Conservation (phyloP, 2,888 invertebrate species). For the Zaprionus lineosus region DNA sequence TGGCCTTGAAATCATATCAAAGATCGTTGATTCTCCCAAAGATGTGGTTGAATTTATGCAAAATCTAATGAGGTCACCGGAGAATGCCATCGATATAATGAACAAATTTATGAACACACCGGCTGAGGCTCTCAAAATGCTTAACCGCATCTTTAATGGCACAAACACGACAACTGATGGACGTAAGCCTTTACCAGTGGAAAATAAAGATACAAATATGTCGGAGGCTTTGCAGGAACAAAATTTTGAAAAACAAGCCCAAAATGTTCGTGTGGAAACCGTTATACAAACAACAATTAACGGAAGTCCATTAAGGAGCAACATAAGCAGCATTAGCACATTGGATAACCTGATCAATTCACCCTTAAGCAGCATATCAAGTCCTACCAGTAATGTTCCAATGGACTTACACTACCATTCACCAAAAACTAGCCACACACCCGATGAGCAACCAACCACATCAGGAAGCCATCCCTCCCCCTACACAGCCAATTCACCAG, state of each 20-base stretch:
- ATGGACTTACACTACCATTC: constrained; percentile 67
- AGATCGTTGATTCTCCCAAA: constrained; percentile 82
- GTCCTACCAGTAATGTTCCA: constrained; percentile 43
- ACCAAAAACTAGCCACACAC: constrained; percentile 38
- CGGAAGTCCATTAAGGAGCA: constrained; percentile 48
- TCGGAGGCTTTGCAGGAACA: no score
- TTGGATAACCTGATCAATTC: constrained; percentile 32
- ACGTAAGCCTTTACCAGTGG: constrained; percentile 20
- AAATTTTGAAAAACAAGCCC: constrained; percentile 27
- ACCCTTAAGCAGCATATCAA: constrained; percentile 47
- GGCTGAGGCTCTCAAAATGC: constrained; percentile 81
- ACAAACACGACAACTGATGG: constrained; percentile 41
- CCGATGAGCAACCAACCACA: constrained; percentile 65
- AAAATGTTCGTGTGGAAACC: constrained; percentile 52
- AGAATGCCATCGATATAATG: constrained; percentile 82
- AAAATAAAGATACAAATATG: constrained; percentile 12
- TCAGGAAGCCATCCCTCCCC: constrained; percentile 51
- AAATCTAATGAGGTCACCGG: constrained; percentile 83
- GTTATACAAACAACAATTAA: constrained; percentile 73
- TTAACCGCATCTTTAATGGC: constrained; percentile 82
- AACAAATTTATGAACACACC: constrained; percentile 83
- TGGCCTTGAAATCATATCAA: constrained; percentile 83
- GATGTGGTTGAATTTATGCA: constrained; percentile 82
- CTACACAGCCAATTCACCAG: constrained; percentile 56
- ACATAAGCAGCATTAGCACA: constrained; percentile 38